phyloP scores from a whole-genome alignment of 2,797 vertebrate genomes.

The Hirundo rustica region DNA sequence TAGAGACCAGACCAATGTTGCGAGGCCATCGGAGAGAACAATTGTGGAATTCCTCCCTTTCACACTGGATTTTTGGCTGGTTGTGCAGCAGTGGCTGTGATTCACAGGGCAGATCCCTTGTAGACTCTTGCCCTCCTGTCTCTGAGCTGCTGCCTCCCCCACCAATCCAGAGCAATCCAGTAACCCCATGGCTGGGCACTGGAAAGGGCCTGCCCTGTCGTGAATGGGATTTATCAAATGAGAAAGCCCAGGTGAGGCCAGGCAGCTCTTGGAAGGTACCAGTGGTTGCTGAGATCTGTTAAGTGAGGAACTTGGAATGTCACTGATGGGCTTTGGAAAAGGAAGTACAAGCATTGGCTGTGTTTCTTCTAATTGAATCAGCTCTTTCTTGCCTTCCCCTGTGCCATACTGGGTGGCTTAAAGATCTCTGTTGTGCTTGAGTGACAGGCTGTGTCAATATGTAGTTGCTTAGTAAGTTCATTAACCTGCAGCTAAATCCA shows the following conservation, averaged over 20 bases:
- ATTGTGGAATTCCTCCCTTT: neutral
- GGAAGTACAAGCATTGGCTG: neutral
- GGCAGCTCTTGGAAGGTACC: neutral
- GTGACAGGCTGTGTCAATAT: conserved; percentile 45
- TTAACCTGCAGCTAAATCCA: conserved; percentile 56
- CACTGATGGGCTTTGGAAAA: neutral
- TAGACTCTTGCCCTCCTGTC: neutral
- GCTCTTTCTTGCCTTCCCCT: conserved; percentile 23
- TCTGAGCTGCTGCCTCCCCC: neutral
- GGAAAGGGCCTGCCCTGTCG: neutral
- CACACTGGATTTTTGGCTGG: neutral
- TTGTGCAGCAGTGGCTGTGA: neutral
- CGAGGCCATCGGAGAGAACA: accelerated
- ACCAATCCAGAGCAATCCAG: neutral
- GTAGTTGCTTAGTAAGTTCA: conserved; percentile 56
- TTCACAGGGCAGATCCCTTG: neutral
- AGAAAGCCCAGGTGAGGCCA: neutral
- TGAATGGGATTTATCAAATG: neutral
- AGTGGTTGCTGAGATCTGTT: neutral
- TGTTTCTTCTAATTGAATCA: conserved; percentile 22
- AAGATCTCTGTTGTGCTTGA: conserved; percentile 54
- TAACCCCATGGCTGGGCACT: accelerated
- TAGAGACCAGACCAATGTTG: neutral
- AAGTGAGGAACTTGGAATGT: neutral
- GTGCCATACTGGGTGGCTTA: conserved; percentile 20